Base-by-base conservation (phyloP, 2,113 vertebrate genomes). In the Paraplagusia blochii region DNA sequence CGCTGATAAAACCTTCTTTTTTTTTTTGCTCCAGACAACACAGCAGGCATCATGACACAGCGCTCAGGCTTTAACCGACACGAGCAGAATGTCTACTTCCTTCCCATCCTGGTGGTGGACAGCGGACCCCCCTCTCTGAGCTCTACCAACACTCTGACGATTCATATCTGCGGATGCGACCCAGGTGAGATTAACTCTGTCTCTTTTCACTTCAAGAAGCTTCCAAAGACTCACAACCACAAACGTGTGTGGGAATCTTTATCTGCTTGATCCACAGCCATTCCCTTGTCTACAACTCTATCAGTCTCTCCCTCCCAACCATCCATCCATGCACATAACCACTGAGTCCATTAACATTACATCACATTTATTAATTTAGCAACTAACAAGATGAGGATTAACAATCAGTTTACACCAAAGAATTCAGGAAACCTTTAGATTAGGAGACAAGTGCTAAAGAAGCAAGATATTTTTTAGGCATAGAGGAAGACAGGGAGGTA, bases 91-190 rank as follows among this genome's bases (percentile, higher is more conserved):
- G 87, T 98, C 58, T 99, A 94, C 87, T 77, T 98, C 84, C 88
- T 99, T 45, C 95, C 95, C 47, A 98, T 99, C 51, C 85, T 96
- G 55, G 95, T 99, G 79, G 94, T 95, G 65, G 97, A 99, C 91
- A 94, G 93, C 0, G 96, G 95, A 14, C 93, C 94, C 0, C 95
- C 95, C 0, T 88, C 94, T 4, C 92, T 98, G 67, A 99, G 97
- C 93, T 96, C 94, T 86, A 98, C 97, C 0, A 95, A 95, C 22
- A 98, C 97, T 0, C 90, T 99, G 69, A 98, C 97, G 85, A 96
- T 99, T 81, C 94, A 89, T 6, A 66, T 99, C 72, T 99, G 97
- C 0, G 93, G 95, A 82, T 99, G 97, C 0, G 95, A 99, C 80
- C 45, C 81, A 80, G 86, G 86, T 88, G 78, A 87, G 79, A 53